Base-by-base conservation (phyloP, 37 sponge, comb jelly and placozoan species). In the Ephydatia muelleri region DNA sequence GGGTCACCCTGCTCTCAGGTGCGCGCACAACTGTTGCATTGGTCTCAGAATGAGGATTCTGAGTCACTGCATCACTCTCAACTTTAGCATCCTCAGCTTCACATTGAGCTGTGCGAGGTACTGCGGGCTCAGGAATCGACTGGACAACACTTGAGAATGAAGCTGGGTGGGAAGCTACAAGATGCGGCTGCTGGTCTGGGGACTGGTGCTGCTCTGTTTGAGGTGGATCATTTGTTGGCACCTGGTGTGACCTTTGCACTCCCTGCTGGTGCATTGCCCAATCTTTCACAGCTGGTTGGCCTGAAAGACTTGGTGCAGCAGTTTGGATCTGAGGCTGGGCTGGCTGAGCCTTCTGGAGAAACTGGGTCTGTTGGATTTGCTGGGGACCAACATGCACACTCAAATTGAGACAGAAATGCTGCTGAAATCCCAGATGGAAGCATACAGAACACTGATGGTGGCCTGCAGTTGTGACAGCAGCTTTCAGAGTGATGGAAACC, bases 381-480 rank as follows among this genome's bases (percentile, higher is more conserved):
- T 57, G 57, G 19, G 9, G 57, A 14, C 57, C 57, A 16, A 70
- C 71, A 3, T 9, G 12, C 1, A 81, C 75, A 26, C 43, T 43
- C 65, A 84, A 47, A 35, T 48, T 76, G 12, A 84, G n/a, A 39
- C 29, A 77, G 69, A 76, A 66, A 35, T 36, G 38, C 76, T 77
- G 77, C 16, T 65, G 69, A 68, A 84, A 84, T 47, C 86, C 86
- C 2, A 85, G 43, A 35, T 76, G 28, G 8, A 85, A 49, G 37
- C 65, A 35, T 8, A 85, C 79, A 27, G 37, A 72, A 32, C 72
- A 78, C 23, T 34, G 38, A 66, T 70, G 35, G 35, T 22, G 28
- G 12, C 73, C 72, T 25, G 43, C 13, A 12, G 43, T 72, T 12
- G 49, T 34, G 22, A 48, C 49, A 2, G 36, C 49, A 19, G 75